phyloP scores from a whole-genome alignment of 1,140 invertebrate genomes.

The Anastatus disparis region DNA sequence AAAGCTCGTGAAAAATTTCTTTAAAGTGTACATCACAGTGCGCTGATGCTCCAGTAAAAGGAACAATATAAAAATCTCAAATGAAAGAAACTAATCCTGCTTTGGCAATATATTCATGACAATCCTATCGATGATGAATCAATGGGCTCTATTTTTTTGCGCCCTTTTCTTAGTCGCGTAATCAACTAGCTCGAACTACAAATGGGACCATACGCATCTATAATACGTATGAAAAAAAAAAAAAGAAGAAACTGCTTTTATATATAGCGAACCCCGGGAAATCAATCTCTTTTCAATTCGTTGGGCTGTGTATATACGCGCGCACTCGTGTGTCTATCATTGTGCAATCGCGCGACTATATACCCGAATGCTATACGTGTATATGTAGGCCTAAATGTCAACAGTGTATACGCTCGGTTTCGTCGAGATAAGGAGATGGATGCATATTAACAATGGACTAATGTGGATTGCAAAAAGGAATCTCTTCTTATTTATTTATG shows the following conservation, averaged over 20 bases:
- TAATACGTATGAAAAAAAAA: too few species aligned
- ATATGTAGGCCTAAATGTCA: constrained; percentile 31
- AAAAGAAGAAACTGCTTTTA: background rate
- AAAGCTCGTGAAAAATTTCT: too few species aligned
- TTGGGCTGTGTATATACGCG: background rate
- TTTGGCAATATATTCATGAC: constrained; percentile 21
- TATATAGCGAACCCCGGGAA: background rate
- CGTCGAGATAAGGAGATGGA: constrained; percentile 36
- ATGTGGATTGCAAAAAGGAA: too few species aligned
- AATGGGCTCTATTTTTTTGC: background rate
- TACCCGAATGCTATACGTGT: too few species aligned
- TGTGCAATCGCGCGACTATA: constrained; percentile 22
- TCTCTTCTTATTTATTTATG: too few species aligned
- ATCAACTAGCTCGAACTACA: constrained; percentile 17
- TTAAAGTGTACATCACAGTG: too few species aligned
- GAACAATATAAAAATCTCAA: constrained; percentile 12
- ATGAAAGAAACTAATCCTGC: constrained; percentile 35
- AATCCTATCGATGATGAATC: constrained; percentile 32
- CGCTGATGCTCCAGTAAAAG: too few species aligned
- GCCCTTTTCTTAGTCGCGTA: constrained; percentile 17
- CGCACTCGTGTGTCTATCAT: constrained; percentile 6
- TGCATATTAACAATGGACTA: background rate
- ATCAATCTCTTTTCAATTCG: constrained; percentile 35
- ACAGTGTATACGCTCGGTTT: constrained; percentile 2
- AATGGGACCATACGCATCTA: too few species aligned